A percentile compares a stretch with the other conserved stretches of the same genome.
phyloP scores from a whole-genome alignment of 2,888 invertebrate genomes.

The Acrobasis suavella region DNA sequence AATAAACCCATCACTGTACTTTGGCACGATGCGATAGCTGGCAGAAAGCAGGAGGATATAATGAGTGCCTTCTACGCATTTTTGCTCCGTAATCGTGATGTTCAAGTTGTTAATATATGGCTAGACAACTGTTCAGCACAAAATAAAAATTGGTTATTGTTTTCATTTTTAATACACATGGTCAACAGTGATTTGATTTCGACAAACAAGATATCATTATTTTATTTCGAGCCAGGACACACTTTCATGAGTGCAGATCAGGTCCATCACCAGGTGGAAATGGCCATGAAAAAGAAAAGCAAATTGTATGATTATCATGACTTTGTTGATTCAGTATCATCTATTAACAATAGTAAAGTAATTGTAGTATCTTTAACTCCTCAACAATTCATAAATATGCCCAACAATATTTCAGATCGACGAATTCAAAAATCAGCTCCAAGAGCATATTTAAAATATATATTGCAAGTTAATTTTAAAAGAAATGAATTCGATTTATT shows the following conservation, averaged over 20 bases:
- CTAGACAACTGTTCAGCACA: constrained; percentile 34
- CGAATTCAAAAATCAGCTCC: constrained; percentile 15
- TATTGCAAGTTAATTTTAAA: constrained; percentile 6
- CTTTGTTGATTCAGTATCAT: constrained; percentile 9
- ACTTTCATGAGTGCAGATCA: constrained; percentile 15
- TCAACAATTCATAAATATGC: not conserved
- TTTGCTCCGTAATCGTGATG: constrained; percentile 28
- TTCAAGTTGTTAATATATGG: constrained; percentile 28
- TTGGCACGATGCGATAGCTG: constrained; percentile 32
- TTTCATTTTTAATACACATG: constrained; percentile 14
- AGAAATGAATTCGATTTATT: constrained; percentile 7
- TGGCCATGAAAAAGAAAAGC: constrained; percentile 14
- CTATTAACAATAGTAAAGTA: constrained; percentile 13
- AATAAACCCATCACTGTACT: constrained; percentile 27
- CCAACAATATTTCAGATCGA: constrained; percentile 4
- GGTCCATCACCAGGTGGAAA: constrained; percentile 14
- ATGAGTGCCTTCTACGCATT: constrained; percentile 28
- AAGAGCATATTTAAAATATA: constrained; percentile 13
- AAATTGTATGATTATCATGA: constrained; percentile 16
- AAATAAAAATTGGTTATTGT: constrained; percentile 34
- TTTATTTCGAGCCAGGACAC: constrained; percentile 16
- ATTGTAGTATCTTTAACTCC: not conserved
- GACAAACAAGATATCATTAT: constrained; percentile 10
- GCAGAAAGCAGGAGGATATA: constrained; percentile 32
- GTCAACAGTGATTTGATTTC: constrained; percentile 10